Evolutionary conservation across 2,888 invertebrate genomes (phyloP), one percentile per base, ranked within the genome.

Genomic region (Ichneumoninae sp.): DNA sequence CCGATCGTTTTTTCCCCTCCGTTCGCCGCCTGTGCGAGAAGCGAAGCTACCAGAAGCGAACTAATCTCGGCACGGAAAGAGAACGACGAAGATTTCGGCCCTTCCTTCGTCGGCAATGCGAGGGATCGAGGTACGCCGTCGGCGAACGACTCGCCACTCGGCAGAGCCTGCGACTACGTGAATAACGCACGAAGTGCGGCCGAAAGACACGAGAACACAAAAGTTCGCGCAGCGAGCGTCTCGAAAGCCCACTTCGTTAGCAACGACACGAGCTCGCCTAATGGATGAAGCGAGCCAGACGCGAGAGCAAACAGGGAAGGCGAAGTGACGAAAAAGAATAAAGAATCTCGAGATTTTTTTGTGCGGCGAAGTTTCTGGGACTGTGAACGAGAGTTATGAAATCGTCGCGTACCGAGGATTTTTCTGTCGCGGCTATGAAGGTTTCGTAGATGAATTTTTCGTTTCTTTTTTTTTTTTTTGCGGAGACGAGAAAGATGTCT

Each of bases 211-310:
- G 30, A 30, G 30, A 30, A 57, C 26, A 57, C 26, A 44, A 72
- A 44, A 54, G 40, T 47, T 60, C 44, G 13, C 26, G 22, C 30
- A 26, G 30, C 22, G 5, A 62, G 60, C 74, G 74, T 74, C 60
- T 57, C 72, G 30, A 72, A 60, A 62, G 62, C 47, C 30, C 60
- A 57, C 26, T 72, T 72, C 72, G 60, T 72, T 72, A 60, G 60
- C 44, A 72, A 72, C 57, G n/a, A 19, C 54, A n/a, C 13, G 44
- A 47, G 16, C 60, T 57, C 44, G 36, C 40, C 40, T 22, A 40
- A 71, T 13, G 47, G 36, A 68, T 10, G 44, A 68, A 65, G 36
- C 33, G 44, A 44, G 4, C 22, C 44, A 26, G 22, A 71, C 22
- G 54, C 19, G 57, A 16, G 71, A 26, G 36, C 52, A 19, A 40